These are phyloP conservation scores for Marcusenius ussheri DNA, from an alignment of 2,113 vertebrate genomes.

Conservation along the genomic window DNA sequence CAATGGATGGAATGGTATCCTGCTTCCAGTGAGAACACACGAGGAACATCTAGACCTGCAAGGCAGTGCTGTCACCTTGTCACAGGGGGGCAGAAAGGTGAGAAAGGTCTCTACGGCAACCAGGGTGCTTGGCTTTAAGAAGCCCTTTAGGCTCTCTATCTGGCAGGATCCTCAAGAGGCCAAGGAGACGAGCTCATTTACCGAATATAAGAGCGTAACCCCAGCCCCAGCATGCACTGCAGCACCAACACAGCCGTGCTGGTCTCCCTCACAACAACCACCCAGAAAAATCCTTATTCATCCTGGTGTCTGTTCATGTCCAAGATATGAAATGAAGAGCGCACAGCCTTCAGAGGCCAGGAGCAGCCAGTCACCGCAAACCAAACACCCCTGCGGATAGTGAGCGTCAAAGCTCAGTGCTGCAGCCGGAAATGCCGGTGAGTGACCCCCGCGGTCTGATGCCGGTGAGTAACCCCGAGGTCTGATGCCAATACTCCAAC, in stretches of 20 bases:
- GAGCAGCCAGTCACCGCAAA: neutral
- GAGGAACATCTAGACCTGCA: neutral
- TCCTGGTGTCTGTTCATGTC: neutral
- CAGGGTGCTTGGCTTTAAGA: neutral
- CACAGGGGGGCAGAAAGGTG: neutral
- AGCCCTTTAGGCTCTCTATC: neutral
- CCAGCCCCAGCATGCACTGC: neutral
- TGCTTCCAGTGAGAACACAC: neutral
- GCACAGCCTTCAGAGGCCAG: neutral
- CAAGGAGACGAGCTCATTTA: neutral
- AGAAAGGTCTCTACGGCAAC: conserved; percentile 2
- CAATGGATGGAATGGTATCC: neutral
- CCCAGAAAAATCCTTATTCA: neutral
- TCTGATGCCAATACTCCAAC: neutral
- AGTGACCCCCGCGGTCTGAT: neutral
- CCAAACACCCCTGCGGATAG: neutral
- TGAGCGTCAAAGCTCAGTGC: neutral
- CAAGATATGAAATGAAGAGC: neutral
- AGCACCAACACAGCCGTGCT: neutral
- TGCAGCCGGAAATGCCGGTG: too few relatives aligned
- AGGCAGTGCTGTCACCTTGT: neutral
- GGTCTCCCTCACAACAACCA: neutral
- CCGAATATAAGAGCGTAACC: too few relatives aligned
- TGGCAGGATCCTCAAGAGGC: neutral
- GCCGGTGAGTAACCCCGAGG: neutral